A percentile compares a stretch with the other conserved stretches of the same genome.
These are phyloP conservation scores for Epicampocera succincta DNA, from an alignment of 2,888 invertebrate genomes.

Conservation along the genomic window DNA sequence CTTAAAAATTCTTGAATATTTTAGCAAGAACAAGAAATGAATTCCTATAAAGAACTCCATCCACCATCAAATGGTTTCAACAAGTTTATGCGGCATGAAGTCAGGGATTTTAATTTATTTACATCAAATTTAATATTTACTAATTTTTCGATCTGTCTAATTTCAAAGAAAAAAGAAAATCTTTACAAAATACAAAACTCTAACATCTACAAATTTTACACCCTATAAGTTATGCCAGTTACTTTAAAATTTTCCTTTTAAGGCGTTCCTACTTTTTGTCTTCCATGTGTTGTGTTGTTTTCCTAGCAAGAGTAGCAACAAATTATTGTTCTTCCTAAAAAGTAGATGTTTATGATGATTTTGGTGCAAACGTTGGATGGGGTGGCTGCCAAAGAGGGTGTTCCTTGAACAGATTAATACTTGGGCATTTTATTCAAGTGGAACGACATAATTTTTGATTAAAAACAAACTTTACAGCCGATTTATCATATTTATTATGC, in stretches of 20 bases:
- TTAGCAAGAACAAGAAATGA: no score
- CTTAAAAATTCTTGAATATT: no score
- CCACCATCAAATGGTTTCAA: no score
- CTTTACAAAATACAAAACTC: neutral
- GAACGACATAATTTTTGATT: slow-evolving; percentile 74
- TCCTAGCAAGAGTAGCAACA: slow-evolving; percentile 50
- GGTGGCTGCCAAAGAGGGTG: slow-evolving; percentile 28
- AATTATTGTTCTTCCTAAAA: slow-evolving; percentile 51
- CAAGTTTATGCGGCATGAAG: no score
- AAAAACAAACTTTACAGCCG: slow-evolving; percentile 74
- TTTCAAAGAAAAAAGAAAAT: neutral
- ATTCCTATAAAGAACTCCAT: no score
- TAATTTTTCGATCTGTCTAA: no score
- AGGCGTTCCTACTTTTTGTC: slow-evolving; percentile 38
- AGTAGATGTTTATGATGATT: slow-evolving; percentile 54
- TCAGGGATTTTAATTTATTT: no score
- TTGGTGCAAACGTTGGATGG: slow-evolving; percentile 7
- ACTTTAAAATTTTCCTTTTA: slow-evolving; percentile 32
- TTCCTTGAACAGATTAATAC: slow-evolving; percentile 42
- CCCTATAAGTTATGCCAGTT: slow-evolving; percentile 11
- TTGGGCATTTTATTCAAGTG: slow-evolving; percentile 69
- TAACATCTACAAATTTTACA: neutral
- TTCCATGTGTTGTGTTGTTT: slow-evolving; percentile 28
- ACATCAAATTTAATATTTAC: no score
- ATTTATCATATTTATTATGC: slow-evolving; percentile 81